phyloP scores from a whole-genome alignment of 1,140 invertebrate genomes.

The Drosophila obscura region DNA sequence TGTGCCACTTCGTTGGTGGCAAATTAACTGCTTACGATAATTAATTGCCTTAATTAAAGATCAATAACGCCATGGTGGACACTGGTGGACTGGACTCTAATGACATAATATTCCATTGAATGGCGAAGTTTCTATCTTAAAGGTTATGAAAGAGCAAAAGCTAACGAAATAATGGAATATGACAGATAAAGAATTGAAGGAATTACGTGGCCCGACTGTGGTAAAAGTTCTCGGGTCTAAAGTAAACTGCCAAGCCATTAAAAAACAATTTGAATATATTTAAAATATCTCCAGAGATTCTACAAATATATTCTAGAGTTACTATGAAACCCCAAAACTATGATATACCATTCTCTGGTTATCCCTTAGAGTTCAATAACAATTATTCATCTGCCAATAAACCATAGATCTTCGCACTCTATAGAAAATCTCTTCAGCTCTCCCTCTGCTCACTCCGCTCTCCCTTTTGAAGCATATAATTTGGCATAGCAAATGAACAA shows the following conservation, averaged over 20 bases:
- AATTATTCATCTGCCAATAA: constrained; percentile 23
- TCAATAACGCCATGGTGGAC: constrained; percentile 56
- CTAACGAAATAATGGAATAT: no score
- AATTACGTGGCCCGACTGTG: no score
- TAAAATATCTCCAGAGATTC: no score
- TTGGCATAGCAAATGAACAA: constrained; percentile 59
- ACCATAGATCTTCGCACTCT: background rate
- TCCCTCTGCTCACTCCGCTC: background rate
- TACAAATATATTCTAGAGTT: no score
- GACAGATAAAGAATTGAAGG: no score
- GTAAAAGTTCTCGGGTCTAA: no score
- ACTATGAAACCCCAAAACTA: no score
- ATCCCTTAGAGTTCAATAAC: no score
- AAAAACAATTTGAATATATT: no score
- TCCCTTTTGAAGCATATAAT: constrained; percentile 43
- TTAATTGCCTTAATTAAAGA: constrained; percentile 70
- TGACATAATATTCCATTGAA: constrained; percentile 11
- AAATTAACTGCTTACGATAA: constrained; percentile 64
- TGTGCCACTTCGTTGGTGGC: constrained; percentile 19
- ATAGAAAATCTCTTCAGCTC: constrained; percentile 2
- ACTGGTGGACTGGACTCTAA: constrained; percentile 1
- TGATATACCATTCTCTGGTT: no score
- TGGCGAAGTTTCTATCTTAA: background rate
- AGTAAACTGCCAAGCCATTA: no score
- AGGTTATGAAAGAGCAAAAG: no score